Base-by-base conservation (phyloP, 2,797 vertebrate species). In the Luscinia megarhynchos region DNA sequence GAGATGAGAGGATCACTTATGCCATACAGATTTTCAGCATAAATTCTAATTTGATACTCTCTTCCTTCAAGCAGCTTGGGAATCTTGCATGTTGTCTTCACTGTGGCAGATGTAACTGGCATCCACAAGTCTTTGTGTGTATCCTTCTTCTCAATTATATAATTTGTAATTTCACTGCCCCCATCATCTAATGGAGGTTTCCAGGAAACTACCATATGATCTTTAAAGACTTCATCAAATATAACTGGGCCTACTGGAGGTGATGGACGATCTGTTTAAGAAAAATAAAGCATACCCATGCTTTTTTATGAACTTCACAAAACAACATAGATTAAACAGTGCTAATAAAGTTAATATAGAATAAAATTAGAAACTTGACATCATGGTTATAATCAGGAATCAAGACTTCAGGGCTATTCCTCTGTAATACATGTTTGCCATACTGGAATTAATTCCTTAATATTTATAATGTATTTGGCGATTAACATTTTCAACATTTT, bases 1-100 rank as follows among this genome's bases (percentile, higher is more conserved):
- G 99, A 99, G 46, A 99, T 98, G 93, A 99, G 98, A 84, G 99
- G 99, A 95, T 99, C 99, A 43, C 99, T 99, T 98, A 99, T 99
- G 92, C 99, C 99, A 8, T 99, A 99, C 94, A 98, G 97, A 97
- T 99, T 99, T 97, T 99, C 99, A 94, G 99, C 99, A 96, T 97
- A 98, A 95, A 99, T 99, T 95, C 99, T 98, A 95, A 99, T 98
- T 96, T 99, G 98, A 92, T 99, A 99, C 85, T 99, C 99, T 94
- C 95, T 98, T 93, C 99, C 99, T 97, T 99, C 99, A 41, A 98
- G 98, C 57, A 99, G 97, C 93, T 99, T 99, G 53, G 99, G 98
- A 79, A 99, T 98, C 98, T 99, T 99, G 98, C 99, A 99, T 21
- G 96, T 98, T 89, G 98, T 99, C 97, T 99, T 99, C 82, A 98